Conservation (phyloP, 1,140 invertebrate species). For the Caenorhabditis latens region DNA sequence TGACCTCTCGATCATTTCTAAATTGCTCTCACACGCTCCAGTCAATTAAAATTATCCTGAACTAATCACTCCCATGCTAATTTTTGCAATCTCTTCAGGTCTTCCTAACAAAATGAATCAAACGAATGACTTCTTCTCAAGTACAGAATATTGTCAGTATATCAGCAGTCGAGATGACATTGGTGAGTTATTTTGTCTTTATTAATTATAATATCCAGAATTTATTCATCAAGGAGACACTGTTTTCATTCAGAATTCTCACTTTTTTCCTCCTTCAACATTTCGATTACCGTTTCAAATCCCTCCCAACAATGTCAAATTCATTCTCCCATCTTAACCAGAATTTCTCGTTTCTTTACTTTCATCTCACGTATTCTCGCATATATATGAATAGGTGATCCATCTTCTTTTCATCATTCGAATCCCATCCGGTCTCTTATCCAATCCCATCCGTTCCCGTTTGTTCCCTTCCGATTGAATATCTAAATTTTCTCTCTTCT, state of each 20-base stretch:
- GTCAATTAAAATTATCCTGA: not conserved
- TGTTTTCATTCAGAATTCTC: not conserved
- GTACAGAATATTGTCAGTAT: slow-evolving; percentile 43
- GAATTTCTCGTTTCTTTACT: slow-evolving; percentile 29
- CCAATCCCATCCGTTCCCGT: not conserved
- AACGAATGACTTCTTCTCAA: slow-evolving; percentile 42
- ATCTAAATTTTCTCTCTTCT: too few species aligned
- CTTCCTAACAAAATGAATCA: slow-evolving; percentile 52
- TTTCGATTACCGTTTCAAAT: too few species aligned
- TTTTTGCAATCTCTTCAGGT: not conserved
- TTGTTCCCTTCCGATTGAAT: not conserved
- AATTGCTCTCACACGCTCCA: not conserved
- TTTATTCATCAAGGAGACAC: too few species aligned
- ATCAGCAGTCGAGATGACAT: slow-evolving; percentile 37
- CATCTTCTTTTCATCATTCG: not conserved
- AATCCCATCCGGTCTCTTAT: not conserved
- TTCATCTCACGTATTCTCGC: not conserved
- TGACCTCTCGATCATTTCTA: slow-evolving; percentile 3
- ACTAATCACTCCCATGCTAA: too few species aligned
- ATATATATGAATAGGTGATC: slow-evolving; percentile 36
- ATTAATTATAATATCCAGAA: too few species aligned
- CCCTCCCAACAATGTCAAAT: not conserved
- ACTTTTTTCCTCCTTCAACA: not conserved
- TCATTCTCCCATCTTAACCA: not conserved
- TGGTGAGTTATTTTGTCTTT: not conserved